These are phyloP conservation scores for Heliconius hermathena DNA, from an alignment of 1,140 invertebrate genomes.

Conservation along the genomic window DNA sequence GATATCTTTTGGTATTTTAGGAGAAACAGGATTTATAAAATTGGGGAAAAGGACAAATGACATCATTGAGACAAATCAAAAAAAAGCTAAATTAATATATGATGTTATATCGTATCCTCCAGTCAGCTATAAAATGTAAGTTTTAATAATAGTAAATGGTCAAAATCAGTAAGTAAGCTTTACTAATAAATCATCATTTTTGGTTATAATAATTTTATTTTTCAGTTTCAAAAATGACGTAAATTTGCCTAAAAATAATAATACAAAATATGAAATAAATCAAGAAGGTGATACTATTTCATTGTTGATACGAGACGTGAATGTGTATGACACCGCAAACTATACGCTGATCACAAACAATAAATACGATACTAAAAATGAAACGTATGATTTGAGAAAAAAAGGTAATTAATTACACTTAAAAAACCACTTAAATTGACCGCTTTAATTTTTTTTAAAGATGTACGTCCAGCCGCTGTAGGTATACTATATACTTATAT, in stretches of 20 bases:
- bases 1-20: neutral
- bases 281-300: constrained; percentile 12
- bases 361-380: constrained; percentile 41
- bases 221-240: constrained; percentile 48
- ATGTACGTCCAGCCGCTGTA: no score
- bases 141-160: neutral
- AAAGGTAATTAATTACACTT: constrained; percentile 52
- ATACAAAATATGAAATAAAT: constrained; percentile 42
- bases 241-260: constrained; percentile 28
- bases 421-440: neutral
- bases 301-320: constrained; percentile 43
- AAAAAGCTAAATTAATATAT: constrained; percentile 26
- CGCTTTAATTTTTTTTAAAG: no score
- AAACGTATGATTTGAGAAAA: constrained; percentile 49
- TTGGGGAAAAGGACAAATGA: neutral
- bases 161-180: neutral
- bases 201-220: neutral
- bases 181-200: neutral
- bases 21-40: neutral
- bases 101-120: constrained; percentile 45
- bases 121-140: constrained; percentile 48
- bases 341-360: constrained; percentile 60
- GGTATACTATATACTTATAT: no score
- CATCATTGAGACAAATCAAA: constrained; percentile 34
- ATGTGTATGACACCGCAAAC: constrained; percentile 55